These are phyloP conservation scores for Tipula helvola DNA, from an alignment of 2,888 invertebrate species.

Conservation along the genomic window DNA sequence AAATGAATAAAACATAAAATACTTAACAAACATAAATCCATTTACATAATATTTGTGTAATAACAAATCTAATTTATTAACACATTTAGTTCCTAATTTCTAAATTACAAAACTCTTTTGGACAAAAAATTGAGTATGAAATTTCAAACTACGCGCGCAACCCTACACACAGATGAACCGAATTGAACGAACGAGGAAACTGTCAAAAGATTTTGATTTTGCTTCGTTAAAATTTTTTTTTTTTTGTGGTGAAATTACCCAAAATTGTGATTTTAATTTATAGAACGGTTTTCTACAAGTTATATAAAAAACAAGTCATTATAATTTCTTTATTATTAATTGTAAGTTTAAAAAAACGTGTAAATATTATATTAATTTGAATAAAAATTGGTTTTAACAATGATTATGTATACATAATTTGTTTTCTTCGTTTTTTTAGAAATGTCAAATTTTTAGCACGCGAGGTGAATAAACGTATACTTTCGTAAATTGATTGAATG, in stretches of 20 bases:
- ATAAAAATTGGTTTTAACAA: not conserved
- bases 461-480: not conserved
- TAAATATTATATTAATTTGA: not conserved
- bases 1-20: slow-evolving; percentile 20
- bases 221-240: not conserved
- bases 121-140: not conserved
- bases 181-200: not conserved
- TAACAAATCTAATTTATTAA: slow-evolving; percentile 4
- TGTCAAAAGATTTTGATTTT: not conserved
- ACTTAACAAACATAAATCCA: not conserved
- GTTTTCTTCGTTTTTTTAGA: not conserved
- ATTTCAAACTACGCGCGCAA: not conserved
- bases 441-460: not conserved
- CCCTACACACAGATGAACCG: not conserved
- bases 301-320: not conserved
- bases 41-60: not conserved
- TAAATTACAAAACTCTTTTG: not conserved
- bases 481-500: not conserved
- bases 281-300: not conserved
- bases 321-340: not conserved
- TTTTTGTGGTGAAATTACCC: not conserved
- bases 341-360: not conserved
- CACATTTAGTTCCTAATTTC: slow-evolving; percentile 7
- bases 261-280: not conserved
- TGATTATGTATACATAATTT: no score